Conservation (phyloP, 2,797 vertebrate species). For the Neomorphus geoffroyi region DNA sequence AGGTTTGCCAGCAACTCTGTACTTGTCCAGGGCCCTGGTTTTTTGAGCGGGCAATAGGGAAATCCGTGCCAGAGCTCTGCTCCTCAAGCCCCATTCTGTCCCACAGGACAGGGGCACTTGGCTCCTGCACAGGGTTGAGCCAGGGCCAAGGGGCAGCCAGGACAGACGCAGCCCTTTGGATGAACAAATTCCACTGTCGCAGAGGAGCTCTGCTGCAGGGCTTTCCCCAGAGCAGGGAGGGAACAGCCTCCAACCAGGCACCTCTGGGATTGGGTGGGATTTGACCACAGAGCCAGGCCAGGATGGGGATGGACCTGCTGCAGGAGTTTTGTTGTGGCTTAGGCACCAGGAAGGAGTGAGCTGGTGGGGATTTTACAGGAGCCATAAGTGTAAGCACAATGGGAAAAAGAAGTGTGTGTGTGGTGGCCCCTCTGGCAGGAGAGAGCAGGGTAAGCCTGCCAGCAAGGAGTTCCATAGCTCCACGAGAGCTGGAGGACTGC, state of each 20-base stretch:
- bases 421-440: background rate
- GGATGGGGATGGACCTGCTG: background rate
- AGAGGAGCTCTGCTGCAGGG: background rate
- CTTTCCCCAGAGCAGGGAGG: background rate
- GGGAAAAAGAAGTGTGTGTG: background rate
- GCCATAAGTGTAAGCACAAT: rapidly evolving
- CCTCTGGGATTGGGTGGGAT: background rate
- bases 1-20: background rate
- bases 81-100: background rate
- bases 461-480: background rate
- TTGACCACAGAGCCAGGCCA: background rate
- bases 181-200: background rate
- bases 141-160: background rate
- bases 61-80: background rate
- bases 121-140: background rate
- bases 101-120: background rate
- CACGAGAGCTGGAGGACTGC: rapidly evolving
- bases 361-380: background rate
- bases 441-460: background rate
- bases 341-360: background rate
- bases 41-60: background rate
- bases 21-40: background rate
- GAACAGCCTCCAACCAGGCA: background rate
- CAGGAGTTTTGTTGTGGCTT: background rate
- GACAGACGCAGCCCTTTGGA: background rate